Evolutionary conservation across 64 coral and sea anemone species (phyloP), one percentile per base, ranked within the genome.

Genomic region (Pocillopora damicornis): DNA sequence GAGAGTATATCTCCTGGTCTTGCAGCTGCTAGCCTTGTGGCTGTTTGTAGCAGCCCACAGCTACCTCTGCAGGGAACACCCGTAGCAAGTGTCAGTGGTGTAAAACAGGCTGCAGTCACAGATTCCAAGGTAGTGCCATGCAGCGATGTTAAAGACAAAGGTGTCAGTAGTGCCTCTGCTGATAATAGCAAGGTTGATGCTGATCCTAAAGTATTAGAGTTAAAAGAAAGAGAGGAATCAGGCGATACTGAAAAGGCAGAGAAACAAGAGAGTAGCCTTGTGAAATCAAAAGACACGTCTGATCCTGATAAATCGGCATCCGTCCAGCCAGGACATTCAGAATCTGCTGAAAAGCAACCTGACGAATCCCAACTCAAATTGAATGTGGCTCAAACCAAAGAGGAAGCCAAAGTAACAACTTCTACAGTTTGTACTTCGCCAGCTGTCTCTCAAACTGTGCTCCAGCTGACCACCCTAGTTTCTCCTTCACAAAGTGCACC

Each of bases 1-100:
- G 71, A 92, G 58, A 92, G 60, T 71, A 92, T 92, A 66, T 92
- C 90, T 4, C 90, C 90, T 56, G 77, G 60, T 61, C 63, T 92
- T 1, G 82, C 86, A 56, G 90, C 81, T 79, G 90, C 90, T 35
- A 92, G 90, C 58, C 63, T 92, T 42, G 90, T 86, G 18, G 90
- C 90, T 25, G 90, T 92, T 5, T 92, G 90, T 17, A 92, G 90
- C 80, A 86, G 75, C 25, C 57, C 90, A 65, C 77, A 84, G 23
- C n/a, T 88, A 56, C 37, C 81, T 18, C 36, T 73, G 17, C 81
- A 85, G 26, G 64, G 81, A 22, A 72, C 81, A 10, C 81, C 37
- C 4, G 23, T 85, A 14, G 63, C 65, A 68, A 85, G 81, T 38
- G 37, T 85, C 1, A 72, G 81, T 58, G 61, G 36, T 65, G 9